phyloP scores from a whole-genome alignment of 1,140 invertebrate genomes.

The Hypsibius dujardini region DNA sequence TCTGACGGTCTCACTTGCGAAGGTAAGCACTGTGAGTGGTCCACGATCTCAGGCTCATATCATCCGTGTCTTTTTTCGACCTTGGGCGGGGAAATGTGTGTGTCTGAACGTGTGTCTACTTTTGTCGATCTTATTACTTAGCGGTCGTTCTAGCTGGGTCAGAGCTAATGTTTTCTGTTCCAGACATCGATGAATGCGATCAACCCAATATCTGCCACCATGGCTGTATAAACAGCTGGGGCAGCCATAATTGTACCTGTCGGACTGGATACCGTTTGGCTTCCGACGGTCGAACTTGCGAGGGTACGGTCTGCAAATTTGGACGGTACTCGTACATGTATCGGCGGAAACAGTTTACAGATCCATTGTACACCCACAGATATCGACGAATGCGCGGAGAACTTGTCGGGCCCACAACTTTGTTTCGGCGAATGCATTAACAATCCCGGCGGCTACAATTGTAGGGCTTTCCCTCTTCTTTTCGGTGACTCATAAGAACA shows the following conservation, averaged over 20 bases:
- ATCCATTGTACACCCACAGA: conserved; percentile 65
- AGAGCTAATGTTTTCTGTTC: not conserved
- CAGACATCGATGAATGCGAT: conserved; percentile 43
- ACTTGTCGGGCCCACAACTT: conserved; percentile 33
- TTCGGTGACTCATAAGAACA: conserved; percentile 16
- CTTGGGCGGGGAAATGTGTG: not conserved
- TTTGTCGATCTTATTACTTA: not conserved
- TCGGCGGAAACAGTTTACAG: conserved; percentile 25
- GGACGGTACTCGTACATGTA: conserved; percentile 11
- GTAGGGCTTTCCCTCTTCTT: no score
- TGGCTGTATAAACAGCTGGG: conserved; percentile 63
- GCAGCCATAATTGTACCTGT: conserved; percentile 57
- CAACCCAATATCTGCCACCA: conserved; percentile 54
- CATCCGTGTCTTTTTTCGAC: not conserved
- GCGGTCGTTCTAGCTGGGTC: not conserved
- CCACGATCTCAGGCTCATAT: no score
- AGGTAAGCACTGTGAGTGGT: no score
- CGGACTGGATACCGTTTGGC: conserved; percentile 50
- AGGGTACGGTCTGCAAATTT: conserved; percentile 30
- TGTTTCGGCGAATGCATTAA: conserved; percentile 74
- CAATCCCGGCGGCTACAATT: conserved; percentile 63
- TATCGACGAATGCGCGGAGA: conserved; percentile 57
- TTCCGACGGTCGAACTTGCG: conserved; percentile 44
- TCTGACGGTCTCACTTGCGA: conserved; percentile 25
- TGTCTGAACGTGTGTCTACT: not conserved